Base-by-base conservation (phyloP, 1,140 invertebrate species). In the Amphibalanus amphitrite region DNA sequence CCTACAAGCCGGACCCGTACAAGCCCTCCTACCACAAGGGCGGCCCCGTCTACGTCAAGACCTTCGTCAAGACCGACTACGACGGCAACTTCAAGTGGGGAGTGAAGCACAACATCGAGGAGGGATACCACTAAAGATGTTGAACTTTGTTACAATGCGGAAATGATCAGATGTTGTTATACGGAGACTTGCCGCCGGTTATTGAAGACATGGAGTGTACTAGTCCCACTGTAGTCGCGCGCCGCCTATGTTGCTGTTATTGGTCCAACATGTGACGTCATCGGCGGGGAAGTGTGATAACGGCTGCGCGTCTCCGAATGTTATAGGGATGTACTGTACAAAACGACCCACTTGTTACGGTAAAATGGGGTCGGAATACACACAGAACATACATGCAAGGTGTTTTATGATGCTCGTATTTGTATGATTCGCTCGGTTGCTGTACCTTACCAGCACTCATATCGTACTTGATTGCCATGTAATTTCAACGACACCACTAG, bases 61-160 rank as follows among this genome's bases (percentile, higher is more conserved):
- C 89, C 17, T 91, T 87, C 77, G 88, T 91, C 20, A 91, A 91
- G 82, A 92, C 90, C 0, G 90, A 92, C 78, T 87, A 89, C 78
- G 83, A 90, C 75, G 90, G 88, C 25, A 90, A 92, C 79, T 88
- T 90, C 80, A 91, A 91, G 79, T 93, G 90, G 90, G 90, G 90
- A 4, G 89, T 92, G 0, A 81, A 88, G 64, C 89, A 90, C 79
- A 87, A 89, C 74, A 85, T 89, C 69, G 81, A 81, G 28, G 72
- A 72, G 23, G 72, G 28, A 3, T 28, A 67, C 28, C 65, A 67
- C 65, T 67, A 25, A 67, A 23, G 47, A 13, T 20, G 6, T 6
- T 17, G 38, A n/a, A n/a, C n/a, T n/a, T n/a, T n/a, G n/a, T n/a
- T n/a, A n/a, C n/a, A n/a, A 6, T 38, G 33, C 33, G 33, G 33